Evolutionary conservation across 2,888 invertebrate species (phyloP).

Genomic region (Harpagoxenus sublaevis): DNA sequence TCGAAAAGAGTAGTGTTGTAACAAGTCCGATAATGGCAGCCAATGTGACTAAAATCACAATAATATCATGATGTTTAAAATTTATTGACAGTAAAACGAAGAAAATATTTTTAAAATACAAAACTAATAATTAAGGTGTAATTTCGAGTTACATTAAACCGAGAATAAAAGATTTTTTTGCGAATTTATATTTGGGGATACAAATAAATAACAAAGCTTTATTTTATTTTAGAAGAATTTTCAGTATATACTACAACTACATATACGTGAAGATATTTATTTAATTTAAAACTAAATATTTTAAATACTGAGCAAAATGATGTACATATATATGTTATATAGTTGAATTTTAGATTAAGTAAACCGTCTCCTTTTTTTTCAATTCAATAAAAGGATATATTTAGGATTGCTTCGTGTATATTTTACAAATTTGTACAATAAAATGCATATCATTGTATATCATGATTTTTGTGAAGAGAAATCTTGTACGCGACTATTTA

Average conservation of each 20-base stretch:
- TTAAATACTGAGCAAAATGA: not conserved
- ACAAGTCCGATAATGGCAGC: not conserved
- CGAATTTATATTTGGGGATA: not conserved
- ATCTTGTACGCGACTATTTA: slow-evolving; percentile 63
- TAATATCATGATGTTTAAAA: not conserved
- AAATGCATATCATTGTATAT: slow-evolving; percentile 20
- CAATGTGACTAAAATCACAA: not conserved
- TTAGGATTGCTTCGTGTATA: not conserved
- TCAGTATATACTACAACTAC: too few relatives aligned
- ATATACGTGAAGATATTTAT: not conserved
- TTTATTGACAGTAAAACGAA: not conserved
- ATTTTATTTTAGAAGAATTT: not conserved
- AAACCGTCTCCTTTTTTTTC: not conserved
- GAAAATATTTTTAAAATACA: not conserved
- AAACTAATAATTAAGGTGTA: not conserved
- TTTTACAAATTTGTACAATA: slow-evolving; percentile 11
- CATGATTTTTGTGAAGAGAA: slow-evolving; percentile 60
- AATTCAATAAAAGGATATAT: not conserved
- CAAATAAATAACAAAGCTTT: not conserved
- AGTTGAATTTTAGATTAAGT: not conserved
- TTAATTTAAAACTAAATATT: slow-evolving; percentile 2
- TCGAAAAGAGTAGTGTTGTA: not conserved
- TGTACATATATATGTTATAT: not conserved
- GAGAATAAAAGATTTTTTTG: not conserved
- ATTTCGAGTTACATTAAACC: not conserved